These are phyloP conservation scores for Syrmaticus mikado DNA, from an alignment of 2,113 vertebrate species.

Conservation along the genomic window DNA sequence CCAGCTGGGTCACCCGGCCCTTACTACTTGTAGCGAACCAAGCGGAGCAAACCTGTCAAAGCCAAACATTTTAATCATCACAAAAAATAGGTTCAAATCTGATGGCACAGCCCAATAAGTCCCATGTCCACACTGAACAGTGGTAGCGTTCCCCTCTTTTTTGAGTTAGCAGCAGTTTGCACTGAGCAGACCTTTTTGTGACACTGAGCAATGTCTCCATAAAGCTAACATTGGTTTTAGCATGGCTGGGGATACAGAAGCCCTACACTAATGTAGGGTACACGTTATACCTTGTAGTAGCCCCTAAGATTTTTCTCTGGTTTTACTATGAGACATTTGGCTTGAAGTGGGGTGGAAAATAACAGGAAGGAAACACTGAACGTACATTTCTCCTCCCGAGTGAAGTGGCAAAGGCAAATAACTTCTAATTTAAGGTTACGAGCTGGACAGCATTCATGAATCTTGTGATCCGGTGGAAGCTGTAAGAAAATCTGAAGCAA, in stretches of 20 bases:
- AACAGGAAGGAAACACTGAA: background rate
- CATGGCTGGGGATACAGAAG: background rate
- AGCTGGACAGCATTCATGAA: conserved; percentile 87
- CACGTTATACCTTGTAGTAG: background rate
- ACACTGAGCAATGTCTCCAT: background rate
- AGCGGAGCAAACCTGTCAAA: background rate
- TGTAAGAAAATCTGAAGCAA: conserved; percentile 82
- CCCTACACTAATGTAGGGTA: background rate
- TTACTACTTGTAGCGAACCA: background rate
- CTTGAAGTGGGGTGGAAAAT: background rate
- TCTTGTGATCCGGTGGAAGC: conserved; percentile 83
- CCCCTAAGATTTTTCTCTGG: background rate
- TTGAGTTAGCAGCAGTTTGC: background rate
- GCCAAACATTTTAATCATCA: background rate
- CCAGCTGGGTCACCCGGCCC: background rate
- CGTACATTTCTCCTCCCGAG: background rate
- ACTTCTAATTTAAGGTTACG: conserved; percentile 79
- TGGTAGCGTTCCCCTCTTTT: background rate
- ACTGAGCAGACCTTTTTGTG: background rate
- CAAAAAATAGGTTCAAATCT: background rate
- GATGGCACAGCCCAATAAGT: background rate
- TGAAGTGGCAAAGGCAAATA: background rate
- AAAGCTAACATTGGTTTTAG: background rate
- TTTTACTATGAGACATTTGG: background rate
- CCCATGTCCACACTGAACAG: background rate